Percentiles rank a stretch among this genome's conserved stretches.
These are phyloP conservation scores for Labrus mixtus DNA, from an alignment of 2,113 vertebrate genomes.

Conservation along the genomic window DNA sequence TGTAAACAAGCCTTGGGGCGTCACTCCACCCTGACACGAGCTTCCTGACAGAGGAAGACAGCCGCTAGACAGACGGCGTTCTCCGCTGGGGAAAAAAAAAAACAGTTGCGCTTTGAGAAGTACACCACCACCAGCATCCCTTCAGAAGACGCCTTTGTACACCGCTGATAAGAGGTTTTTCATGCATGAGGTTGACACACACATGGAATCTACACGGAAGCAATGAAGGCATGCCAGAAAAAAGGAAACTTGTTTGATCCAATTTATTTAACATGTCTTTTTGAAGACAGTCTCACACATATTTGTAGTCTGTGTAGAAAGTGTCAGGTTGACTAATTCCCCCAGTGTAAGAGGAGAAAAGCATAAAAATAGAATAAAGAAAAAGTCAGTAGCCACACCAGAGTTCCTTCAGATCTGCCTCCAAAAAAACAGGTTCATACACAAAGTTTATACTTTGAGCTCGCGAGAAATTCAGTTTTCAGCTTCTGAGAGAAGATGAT, in stretches of 20 bases:
- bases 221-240: slow-evolving; percentile 27
- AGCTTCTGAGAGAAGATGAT: slow-evolving; percentile 6
- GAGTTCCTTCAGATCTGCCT: slow-evolving; percentile 27
- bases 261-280: slow-evolving; percentile 40
- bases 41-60: slow-evolving; percentile 48
- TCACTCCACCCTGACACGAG: slow-evolving; percentile 27
- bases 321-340: slow-evolving; percentile 21
- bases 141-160: slow-evolving; percentile 53
- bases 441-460: slow-evolving; percentile 8
- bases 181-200: slow-evolving; percentile 31
- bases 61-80: slow-evolving; percentile 32
- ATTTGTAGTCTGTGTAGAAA: slow-evolving; percentile 39
- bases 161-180: slow-evolving; percentile 49
- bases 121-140: slow-evolving; percentile 38
- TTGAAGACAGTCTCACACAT: slow-evolving; percentile 26
- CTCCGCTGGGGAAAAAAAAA: slow-evolving; percentile 29
- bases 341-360: background rate
- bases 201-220: slow-evolving; percentile 22
- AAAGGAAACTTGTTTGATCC: slow-evolving; percentile 42
- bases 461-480: background rate
- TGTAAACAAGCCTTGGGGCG: slow-evolving; percentile 65
- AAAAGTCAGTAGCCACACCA: slow-evolving; percentile 11
- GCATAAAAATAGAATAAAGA: background rate
- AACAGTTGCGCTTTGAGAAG: slow-evolving; percentile 30
- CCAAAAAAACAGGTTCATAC: slow-evolving; percentile 14